Percentiles rank a stretch among this genome's conserved stretches.
Evolutionary conservation across 2,113 vertebrate species (phyloP).

Genomic region (Brachyhypopomus gauderio): DNA sequence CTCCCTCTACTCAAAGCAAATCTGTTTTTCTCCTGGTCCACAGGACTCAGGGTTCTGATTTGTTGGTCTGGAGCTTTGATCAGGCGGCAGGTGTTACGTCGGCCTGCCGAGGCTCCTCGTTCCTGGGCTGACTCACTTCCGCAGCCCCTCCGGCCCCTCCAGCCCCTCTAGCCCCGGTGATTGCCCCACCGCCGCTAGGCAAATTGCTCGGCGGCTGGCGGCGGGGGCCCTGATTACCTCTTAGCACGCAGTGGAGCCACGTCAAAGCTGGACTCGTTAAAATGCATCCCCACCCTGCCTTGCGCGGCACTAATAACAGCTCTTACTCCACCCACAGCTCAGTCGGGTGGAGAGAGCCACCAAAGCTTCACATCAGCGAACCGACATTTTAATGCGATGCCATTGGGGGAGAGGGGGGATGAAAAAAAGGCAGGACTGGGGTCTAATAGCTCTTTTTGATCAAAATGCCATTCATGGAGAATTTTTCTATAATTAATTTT

Average conservation of each 20-base stretch:
- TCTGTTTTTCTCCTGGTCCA: conserved; percentile 47
- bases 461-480: conserved; percentile 43
- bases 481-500: conserved; percentile 57
- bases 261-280: conserved; percentile 72
- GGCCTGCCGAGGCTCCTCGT: conserved; percentile 47
- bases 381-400: conserved; percentile 55
- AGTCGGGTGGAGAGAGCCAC: conserved; percentile 43
- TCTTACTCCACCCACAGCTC: conserved; percentile 60
- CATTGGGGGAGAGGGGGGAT: background rate
- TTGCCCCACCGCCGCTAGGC: conserved; percentile 74
- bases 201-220: conserved; percentile 74
- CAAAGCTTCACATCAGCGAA: conserved; percentile 50
- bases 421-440: conserved; percentile 19
- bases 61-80: conserved; percentile 50
- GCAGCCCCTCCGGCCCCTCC: conserved; percentile 69
- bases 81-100: conserved; percentile 40
- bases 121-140: conserved; percentile 76
- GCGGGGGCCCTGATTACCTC: conserved; percentile 77
- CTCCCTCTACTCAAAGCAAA: conserved; percentile 37
- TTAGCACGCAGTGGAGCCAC: conserved; percentile 72
- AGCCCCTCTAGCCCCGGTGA: conserved; percentile 73
- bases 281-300: conserved; percentile 71
- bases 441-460: conserved; percentile 52
- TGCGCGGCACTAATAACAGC: conserved; percentile 69
- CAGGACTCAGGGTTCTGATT: conserved; percentile 48